Evolutionary conservation across 1,140 invertebrate species (phyloP).

Genomic region (Pissodes strobi): DNA sequence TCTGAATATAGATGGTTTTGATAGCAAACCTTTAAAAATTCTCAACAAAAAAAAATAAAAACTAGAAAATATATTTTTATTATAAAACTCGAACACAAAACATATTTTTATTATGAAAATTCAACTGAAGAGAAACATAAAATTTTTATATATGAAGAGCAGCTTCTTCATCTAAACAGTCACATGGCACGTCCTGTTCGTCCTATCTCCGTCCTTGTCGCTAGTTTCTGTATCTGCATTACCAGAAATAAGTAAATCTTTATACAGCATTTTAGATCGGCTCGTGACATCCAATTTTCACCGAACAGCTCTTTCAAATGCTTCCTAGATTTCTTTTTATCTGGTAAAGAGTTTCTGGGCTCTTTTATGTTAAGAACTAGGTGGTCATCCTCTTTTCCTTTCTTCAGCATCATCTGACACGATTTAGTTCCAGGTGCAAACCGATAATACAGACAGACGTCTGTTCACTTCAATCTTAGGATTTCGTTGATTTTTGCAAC

Average conservation of each 20-base stretch:
- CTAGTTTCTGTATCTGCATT: slow-evolving; percentile 4
- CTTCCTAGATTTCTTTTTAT: background rate
- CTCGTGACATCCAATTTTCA: slow-evolving; percentile 1
- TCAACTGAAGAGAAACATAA: background rate
- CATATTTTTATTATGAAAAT: background rate
- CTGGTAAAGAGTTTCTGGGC: background rate
- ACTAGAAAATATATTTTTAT: background rate
- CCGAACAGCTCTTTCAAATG: background rate
- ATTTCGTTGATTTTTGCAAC: background rate
- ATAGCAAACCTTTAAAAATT: background rate
- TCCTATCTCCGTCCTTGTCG: background rate
- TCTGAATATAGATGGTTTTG: too few relatives aligned
- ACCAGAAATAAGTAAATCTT: slow-evolving; percentile 1
- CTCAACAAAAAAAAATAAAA: too few relatives aligned
- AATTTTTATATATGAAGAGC: too few relatives aligned
- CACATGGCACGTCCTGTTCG: too few relatives aligned
- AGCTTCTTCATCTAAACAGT: background rate
- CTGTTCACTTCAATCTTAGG: too few relatives aligned
- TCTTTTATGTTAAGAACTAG: background rate
- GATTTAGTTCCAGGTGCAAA: too few relatives aligned
- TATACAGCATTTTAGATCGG: slow-evolving; percentile 1
- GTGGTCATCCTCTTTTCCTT: background rate
- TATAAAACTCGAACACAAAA: too few relatives aligned
- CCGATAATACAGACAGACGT: too few relatives aligned
- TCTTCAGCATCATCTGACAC: background rate